Percentiles rank a stretch among this genome's conserved stretches.
These are phyloP conservation scores for Archilochus colubris DNA, from an alignment of 2,113 vertebrate genomes.

Conservation along the genomic window DNA sequence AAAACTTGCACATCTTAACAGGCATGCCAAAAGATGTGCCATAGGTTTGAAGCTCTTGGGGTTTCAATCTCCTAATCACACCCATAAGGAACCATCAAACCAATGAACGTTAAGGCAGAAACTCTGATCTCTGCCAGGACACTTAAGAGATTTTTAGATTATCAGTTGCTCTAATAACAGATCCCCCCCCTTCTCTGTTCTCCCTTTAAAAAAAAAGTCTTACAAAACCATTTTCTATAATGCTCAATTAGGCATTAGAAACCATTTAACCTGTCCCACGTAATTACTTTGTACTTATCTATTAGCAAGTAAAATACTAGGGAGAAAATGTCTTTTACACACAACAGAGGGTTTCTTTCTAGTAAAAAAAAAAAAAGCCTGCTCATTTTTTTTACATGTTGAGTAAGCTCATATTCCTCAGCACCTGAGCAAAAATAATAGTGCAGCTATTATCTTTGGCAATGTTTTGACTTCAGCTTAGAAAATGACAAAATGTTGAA, in stretches of 20 bases:
- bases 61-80: background rate
- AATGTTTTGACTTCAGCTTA: background rate
- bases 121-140: background rate
- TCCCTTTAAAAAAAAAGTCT: background rate
- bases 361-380: background rate
- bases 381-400: background rate
- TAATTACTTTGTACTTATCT: background rate
- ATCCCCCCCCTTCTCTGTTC: background rate
- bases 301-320: background rate
- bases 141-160: background rate
- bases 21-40: background rate
- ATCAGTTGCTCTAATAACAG: background rate
- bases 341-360: background rate
- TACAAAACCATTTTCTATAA: conserved; percentile 2
- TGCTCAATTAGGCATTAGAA: conserved; percentile 4
- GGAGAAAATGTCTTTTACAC: background rate
- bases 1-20: background rate
- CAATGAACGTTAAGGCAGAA: background rate
- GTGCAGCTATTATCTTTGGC: background rate
- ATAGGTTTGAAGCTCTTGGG: background rate
- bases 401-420: background rate
- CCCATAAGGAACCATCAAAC: background rate
- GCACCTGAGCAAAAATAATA: conserved; percentile 1
- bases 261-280: background rate
- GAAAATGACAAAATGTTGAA: background rate